Percentiles rank a stretch among this genome's conserved stretches.
These are phyloP conservation scores for Drosophila nigromelanica DNA, from an alignment of 1,140 invertebrate genomes.

Conservation along the genomic window DNA sequence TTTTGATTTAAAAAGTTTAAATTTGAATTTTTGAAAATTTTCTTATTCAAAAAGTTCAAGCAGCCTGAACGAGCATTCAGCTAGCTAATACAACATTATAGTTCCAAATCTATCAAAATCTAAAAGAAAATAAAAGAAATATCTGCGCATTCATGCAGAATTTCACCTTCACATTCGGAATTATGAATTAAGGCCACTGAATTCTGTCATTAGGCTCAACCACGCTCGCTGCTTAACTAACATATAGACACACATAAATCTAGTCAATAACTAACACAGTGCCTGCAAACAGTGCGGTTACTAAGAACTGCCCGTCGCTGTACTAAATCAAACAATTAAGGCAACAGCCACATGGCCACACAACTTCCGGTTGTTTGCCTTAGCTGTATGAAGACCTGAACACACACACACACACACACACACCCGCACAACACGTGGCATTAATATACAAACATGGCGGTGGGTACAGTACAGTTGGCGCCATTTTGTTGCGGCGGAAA, in stretches of 20 bases:
- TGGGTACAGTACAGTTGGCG: slow-evolving; percentile 1
- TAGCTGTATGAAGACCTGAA: slow-evolving; percentile 6
- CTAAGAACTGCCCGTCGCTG: slow-evolving; percentile 18
- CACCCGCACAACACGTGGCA: slow-evolving; percentile 44
- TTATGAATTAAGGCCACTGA: not conserved
- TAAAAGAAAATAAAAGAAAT: too few relatives aligned
- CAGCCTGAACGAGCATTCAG: too few relatives aligned
- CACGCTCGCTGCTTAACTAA: not conserved
- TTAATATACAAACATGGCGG: slow-evolving; percentile 57
- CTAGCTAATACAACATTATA: too few relatives aligned
- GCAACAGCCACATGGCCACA: slow-evolving; percentile 48
- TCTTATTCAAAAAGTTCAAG: too few relatives aligned
- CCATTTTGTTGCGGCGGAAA: slow-evolving; percentile 50
- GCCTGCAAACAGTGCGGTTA: slow-evolving; percentile 31
- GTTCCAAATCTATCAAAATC: too few relatives aligned
- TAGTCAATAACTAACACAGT: slow-evolving; percentile 14
- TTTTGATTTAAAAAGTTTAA: too few relatives aligned
- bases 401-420: slow-evolving; percentile 1
- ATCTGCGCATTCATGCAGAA: not conserved
- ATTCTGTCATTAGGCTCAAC: not conserved
- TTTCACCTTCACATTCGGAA: not conserved
- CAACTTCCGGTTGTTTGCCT: slow-evolving; percentile 65
- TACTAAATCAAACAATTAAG: slow-evolving; percentile 71
- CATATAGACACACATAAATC: slow-evolving; percentile 3
- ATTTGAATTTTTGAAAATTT: too few relatives aligned